Conservation (phyloP, 2,888 invertebrate species). For the Lamellibrachia columna region DNA sequence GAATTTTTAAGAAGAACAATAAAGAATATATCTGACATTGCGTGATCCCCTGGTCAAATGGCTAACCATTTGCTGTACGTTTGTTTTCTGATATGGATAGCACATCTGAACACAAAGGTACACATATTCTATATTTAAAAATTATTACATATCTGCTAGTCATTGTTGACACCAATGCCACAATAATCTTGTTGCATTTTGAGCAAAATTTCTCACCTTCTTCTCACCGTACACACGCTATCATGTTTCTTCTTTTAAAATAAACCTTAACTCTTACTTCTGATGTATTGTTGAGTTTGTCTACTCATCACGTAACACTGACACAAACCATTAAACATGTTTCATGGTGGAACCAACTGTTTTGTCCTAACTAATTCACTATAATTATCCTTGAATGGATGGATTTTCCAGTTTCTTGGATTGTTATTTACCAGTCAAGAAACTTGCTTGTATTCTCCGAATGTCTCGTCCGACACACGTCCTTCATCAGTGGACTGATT, state of each 20-base stretch:
- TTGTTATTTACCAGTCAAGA: too few relatives aligned
- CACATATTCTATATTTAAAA: background rate
- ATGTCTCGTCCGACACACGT: too few relatives aligned
- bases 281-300: slow-evolving; percentile 1
- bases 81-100: background rate
- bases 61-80: background rate
- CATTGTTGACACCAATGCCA: background rate
- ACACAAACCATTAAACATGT: background rate
- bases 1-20: too few relatives aligned
- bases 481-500: too few relatives aligned
- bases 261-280: background rate
- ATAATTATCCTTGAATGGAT: too few relatives aligned
- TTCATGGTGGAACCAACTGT: background rate
- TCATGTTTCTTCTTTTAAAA: too few relatives aligned
- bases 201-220: background rate
- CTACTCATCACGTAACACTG: background rate
- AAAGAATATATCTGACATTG: background rate
- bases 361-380: background rate
- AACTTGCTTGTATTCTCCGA: too few relatives aligned
- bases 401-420: too few relatives aligned
- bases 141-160: background rate
- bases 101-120: background rate
- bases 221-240: background rate
- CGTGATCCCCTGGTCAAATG: background rate
- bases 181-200: background rate